A percentile compares a stretch with the other conserved stretches of the same genome.
phyloP scores from a whole-genome alignment of 1,140 invertebrate genomes.

The Drosophila truncata region DNA sequence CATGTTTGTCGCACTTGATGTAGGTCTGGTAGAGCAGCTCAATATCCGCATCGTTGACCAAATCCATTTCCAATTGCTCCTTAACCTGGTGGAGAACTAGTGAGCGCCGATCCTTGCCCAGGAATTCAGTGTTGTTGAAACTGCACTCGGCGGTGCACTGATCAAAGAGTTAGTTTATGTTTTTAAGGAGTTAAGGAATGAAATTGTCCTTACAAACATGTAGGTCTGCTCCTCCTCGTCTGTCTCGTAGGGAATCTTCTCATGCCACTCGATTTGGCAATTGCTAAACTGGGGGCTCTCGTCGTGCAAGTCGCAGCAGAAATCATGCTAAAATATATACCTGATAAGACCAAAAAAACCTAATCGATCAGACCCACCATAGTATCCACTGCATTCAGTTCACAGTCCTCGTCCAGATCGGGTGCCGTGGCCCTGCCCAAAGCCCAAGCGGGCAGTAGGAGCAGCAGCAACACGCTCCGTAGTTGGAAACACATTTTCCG shows the following conservation, averaged over 20 bases:
- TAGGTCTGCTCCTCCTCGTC: slow-evolving; percentile 58
- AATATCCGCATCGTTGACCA: slow-evolving; percentile 47
- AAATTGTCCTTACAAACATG: slow-evolving; percentile 57
- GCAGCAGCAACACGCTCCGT: slow-evolving; percentile 3
- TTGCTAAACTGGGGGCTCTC: slow-evolving; percentile 50
- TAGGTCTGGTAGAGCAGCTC: slow-evolving; percentile 55
- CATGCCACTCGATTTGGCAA: slow-evolving; percentile 57
- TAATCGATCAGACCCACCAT: slow-evolving; percentile 42
- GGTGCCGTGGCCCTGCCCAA: slow-evolving; percentile 24
- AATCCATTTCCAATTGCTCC: slow-evolving; percentile 50
- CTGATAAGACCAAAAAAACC: background rate
- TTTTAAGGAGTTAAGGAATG: too few relatives aligned
- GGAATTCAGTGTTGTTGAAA: slow-evolving; percentile 56
- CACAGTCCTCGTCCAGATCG: slow-evolving; percentile 59
- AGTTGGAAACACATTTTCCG: slow-evolving; percentile 25
- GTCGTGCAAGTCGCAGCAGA: slow-evolving; percentile 70
- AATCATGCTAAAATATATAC: slow-evolving; percentile 56
- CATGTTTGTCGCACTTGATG: slow-evolving; percentile 66
- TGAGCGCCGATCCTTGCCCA: slow-evolving; percentile 55
- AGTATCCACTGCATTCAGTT: slow-evolving; percentile 52
- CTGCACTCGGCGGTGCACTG: slow-evolving; percentile 67
- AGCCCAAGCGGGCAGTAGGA: slow-evolving; percentile 6
- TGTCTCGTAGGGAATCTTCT: slow-evolving; percentile 47
- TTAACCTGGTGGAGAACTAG: slow-evolving; percentile 35
- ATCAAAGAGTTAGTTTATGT: background rate